Evolutionary conservation across 2,797 vertebrate genomes (phyloP), one percentile per base, ranked within the genome.

Genomic region (Chelonia mydas): DNA sequence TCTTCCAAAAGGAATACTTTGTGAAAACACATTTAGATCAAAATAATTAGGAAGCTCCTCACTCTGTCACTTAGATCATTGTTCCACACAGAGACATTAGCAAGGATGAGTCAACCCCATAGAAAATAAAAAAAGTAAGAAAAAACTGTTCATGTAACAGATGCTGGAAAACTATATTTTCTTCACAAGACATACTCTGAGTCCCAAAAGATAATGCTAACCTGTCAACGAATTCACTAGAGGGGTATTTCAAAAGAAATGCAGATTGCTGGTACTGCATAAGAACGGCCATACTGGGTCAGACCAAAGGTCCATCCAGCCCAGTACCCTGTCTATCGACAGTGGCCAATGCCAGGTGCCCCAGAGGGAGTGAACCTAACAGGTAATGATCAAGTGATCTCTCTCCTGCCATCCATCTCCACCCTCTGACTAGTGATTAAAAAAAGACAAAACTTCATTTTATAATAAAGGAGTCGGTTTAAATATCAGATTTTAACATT

Each of bases 61-160:
- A 86, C 86, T 95, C 93, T 90, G 76, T 86, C 90, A 84, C 57
- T 81, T 54, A 50, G 83, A 91, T 85, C 94, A 78, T 33, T 90
- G 85, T 68, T 96, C 87, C 92, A 88, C 57, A 84, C 90, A 51
- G 77, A 77, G 80, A 80, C 54, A 93, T 89, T 78, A 97, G 77
- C 47, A 92, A 95, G 83, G 37, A 90, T 95, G 93, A 98, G 84
- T 94, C 97, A 97, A 90, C 82, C 28, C 65, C 77, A 68, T 82
- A 83, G 86, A 88, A 61, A 68, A 74, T 47, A 77, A 89, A 83
- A 83, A 59, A 21, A 41, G n/a, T 94, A 33, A 28, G 79, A 12
- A 92, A 82, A 95, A 81, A 84, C 11, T 57, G 47, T 94, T 93
- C 55, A 27, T 86, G 23, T 76, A 86, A 59, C 68, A 87, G 81